A percentile compares a stretch with the other conserved stretches of the same genome.
These are phyloP conservation scores for Ellobius talpinus DNA, from an alignment of 2,113 vertebrate genomes.

Conservation along the genomic window DNA sequence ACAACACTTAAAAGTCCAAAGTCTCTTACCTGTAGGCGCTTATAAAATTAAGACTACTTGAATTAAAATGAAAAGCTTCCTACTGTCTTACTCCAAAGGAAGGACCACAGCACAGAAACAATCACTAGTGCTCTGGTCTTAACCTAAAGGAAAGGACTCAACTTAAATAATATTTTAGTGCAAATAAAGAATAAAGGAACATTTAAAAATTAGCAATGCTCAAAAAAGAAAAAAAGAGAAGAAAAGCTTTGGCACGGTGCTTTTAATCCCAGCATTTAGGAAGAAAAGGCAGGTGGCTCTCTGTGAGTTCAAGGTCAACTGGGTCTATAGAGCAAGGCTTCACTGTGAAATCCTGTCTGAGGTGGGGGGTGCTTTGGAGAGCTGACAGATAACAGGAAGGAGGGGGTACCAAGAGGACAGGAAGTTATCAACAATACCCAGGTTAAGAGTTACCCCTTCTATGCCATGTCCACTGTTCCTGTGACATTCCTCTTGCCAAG, in stretches of 20 bases:
- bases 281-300: not conserved
- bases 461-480: too few relatives aligned
- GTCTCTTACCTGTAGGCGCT: not conserved
- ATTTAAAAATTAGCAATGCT: slow-evolving; percentile 20
- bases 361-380: not conserved
- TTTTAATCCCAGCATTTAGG: not conserved
- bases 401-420: not conserved
- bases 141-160: not conserved
- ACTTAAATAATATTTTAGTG: slow-evolving; percentile 21
- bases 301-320: not conserved
- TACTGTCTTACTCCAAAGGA: not conserved
- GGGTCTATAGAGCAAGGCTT: not conserved
- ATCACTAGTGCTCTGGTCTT: not conserved
- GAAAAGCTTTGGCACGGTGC: not conserved
- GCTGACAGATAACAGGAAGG: not conserved
- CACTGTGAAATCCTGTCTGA: not conserved
- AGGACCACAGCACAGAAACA: not conserved
- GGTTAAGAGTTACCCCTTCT: not conserved
- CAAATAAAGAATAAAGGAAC: slow-evolving; percentile 21
- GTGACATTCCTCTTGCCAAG: not conserved
- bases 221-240: not conserved
- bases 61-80: too few relatives aligned
- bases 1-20: not conserved
- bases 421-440: not conserved
- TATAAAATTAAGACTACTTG: not conserved